These are phyloP conservation scores for Gulo gulo DNA, from an alignment of 2,113 vertebrate genomes.

Conservation along the genomic window DNA sequence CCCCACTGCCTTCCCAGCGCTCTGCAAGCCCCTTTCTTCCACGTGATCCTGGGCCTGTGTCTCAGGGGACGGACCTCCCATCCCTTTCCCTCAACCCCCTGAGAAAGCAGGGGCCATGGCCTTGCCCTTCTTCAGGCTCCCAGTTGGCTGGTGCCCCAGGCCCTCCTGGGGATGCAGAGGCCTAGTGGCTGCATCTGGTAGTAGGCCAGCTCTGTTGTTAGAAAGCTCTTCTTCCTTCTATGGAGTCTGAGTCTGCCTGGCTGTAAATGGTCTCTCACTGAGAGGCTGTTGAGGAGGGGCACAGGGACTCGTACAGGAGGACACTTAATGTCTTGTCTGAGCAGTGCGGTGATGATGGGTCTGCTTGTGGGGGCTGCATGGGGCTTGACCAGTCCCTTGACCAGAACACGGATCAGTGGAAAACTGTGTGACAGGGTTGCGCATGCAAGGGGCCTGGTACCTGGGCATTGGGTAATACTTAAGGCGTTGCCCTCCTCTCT, in stretches of 20 bases:
- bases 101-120: neutral
- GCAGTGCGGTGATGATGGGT: neutral
- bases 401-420: neutral
- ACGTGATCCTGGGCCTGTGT: neutral
- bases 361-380: neutral
- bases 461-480: neutral
- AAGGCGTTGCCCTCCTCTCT: neutral
- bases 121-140: neutral
- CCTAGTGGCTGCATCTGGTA: neutral
- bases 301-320: neutral
- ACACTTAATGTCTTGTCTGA: neutral
- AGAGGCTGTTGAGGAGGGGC: neutral
- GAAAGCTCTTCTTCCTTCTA: slow-evolving; percentile 50
- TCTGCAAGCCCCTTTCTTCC: neutral
- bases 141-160: neutral
- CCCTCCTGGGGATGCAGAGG: neutral
- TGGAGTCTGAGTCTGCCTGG: neutral
- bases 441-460: neutral
- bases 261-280: neutral
- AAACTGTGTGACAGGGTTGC: neutral
- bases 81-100: neutral
- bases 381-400: neutral
- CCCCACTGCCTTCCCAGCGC: neutral
- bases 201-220: slow-evolving; percentile 1
- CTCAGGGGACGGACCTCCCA: neutral